These are phyloP conservation scores for Gasterosteus aculeatus DNA, from an alignment of 2,113 vertebrate species.

Conservation along the genomic window DNA sequence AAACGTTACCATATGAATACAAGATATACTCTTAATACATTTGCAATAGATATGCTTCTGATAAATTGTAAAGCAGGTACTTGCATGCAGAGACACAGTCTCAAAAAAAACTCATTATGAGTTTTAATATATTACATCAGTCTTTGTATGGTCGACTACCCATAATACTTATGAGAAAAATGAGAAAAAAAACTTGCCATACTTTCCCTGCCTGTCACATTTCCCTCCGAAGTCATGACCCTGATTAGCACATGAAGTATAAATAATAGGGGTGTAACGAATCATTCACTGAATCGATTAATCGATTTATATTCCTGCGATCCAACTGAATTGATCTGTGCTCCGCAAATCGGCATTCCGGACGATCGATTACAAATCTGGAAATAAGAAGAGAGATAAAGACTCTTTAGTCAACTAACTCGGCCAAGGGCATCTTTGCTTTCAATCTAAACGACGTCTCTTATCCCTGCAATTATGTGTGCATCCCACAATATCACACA, in stretches of 20 bases:
- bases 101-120: not conserved
- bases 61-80: conserved; percentile 14
- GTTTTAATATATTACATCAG: not conserved
- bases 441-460: conserved; percentile 55
- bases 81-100: conserved; percentile 1
- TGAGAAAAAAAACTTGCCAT: conserved; percentile 18
- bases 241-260: conserved; percentile 45
- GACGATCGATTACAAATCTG: not conserved
- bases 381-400: conserved; percentile 20
- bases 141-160: not conserved
- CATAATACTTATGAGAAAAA: conserved; percentile 16
- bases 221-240: conserved; percentile 33
- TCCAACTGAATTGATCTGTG: too few relatives aligned
- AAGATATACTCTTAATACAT: not conserved
- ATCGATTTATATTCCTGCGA: too few relatives aligned
- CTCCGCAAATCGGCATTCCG: too few relatives aligned
- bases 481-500: conserved; percentile 51
- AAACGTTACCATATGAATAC: conserved; percentile 18
- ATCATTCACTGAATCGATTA: too few relatives aligned
- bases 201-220: conserved; percentile 33
- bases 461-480: conserved; percentile 58
- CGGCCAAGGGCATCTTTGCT: conserved; percentile 60
- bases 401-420: conserved; percentile 24
- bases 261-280: conserved; percentile 34
- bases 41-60: not conserved